Evolutionary conservation across 2,113 vertebrate species (phyloP), one percentile per base, ranked within the genome.

Genomic region (Mastomys coucha): DNA sequence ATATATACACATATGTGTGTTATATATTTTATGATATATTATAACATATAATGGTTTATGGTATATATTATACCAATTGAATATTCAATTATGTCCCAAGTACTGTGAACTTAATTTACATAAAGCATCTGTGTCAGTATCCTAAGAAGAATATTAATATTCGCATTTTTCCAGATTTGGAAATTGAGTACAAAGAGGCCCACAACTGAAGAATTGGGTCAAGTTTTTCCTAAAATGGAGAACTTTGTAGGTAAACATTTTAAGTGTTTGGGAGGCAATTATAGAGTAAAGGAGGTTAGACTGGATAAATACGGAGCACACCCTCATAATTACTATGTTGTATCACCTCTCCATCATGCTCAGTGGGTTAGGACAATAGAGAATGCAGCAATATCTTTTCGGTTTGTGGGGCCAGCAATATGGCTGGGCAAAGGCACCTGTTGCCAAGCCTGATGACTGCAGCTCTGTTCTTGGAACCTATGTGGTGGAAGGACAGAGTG

Each of bases 71-170:
- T 69, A 9, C 67, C 67, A 60, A 70, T 60, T 56, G 93, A 63
- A 22, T 33, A 95, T 95, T 80, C 53, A 84, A n/a, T 31, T 58
- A 7, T 81, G 60, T 91, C n/a, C 33, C 19, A 86, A 58, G 69
- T 19, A 42, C 33, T 53, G 19, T 80, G n/a, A 70, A 94, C 53
- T 70, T 67, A 65, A 39, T 91, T 91, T n/a, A n/a, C 7, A 89
- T n/a, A 42, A 31, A 73, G 49, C 31, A 85, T 94, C 70, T 95
- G 56, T 87, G 96, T 77, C 91, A n/a, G 7, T 70, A 75, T 26
- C 13, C 49, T 92, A 77, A 51, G 76, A 91, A 89, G 45, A 89
- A 94, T 84, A 33, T 65, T 81, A 95, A 51, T 58, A 49, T 65
- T 93, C 28, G 22, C 20, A 33, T 31, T 82, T 91, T 93, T 65